phyloP scores from a whole-genome alignment of 2,888 invertebrate species.

The Oscheius sp. region DNA sequence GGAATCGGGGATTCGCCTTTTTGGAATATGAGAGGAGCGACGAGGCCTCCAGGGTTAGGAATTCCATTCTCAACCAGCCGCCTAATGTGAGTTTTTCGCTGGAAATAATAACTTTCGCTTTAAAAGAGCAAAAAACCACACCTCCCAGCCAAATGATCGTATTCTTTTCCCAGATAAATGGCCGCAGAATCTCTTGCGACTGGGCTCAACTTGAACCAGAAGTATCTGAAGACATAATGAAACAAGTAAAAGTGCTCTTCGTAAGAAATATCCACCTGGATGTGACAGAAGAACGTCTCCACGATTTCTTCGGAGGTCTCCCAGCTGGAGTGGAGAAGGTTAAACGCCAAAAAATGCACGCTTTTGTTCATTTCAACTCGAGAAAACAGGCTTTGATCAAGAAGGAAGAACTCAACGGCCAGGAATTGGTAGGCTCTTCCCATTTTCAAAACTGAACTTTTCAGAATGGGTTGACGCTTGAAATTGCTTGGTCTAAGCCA shows the following conservation, averaged over 20 bases:
- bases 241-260: slow-evolving; percentile 22
- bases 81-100: background rate
- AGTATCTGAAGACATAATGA: slow-evolving; percentile 26
- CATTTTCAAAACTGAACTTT: background rate
- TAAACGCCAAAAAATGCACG: slow-evolving; percentile 24
- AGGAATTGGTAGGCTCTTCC: background rate
- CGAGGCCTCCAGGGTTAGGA: background rate
- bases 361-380: slow-evolving; percentile 25
- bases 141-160: background rate
- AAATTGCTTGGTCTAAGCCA: slow-evolving; percentile 27
- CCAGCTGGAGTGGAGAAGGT: slow-evolving; percentile 23
- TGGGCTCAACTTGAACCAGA: slow-evolving; percentile 25
- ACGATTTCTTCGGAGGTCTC: slow-evolving; percentile 7
- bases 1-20: slow-evolving; percentile 27
- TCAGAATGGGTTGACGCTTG: slow-evolving; percentile 17
- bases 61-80: background rate
- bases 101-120: too few species aligned
- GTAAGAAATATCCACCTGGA: slow-evolving; percentile 19
- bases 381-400: background rate
- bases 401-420: slow-evolving; percentile 4
- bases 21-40: background rate
- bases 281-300: slow-evolving; percentile 19
- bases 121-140: too few species aligned
- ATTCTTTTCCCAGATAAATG: slow-evolving; percentile 3
- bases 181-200: slow-evolving; percentile 21